phyloP scores from a whole-genome alignment of 53 echinoderm and acorn worm genomes.

The Stichopus horrens region DNA sequence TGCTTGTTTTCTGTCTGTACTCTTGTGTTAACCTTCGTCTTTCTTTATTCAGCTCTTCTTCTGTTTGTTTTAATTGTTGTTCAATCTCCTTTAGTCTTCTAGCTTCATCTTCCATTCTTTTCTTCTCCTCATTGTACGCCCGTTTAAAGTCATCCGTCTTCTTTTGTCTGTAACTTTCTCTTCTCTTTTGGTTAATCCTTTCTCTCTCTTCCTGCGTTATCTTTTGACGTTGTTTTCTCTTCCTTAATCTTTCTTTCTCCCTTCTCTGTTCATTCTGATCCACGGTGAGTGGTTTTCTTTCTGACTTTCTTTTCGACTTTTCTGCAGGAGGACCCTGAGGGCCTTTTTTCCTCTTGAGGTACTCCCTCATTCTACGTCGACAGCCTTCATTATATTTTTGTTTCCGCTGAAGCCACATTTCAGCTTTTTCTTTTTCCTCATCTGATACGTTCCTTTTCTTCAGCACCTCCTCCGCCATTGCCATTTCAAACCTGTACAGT shows the following conservation, averaged over 20 bases:
- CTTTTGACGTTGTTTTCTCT: not conserved
- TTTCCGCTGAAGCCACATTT: conserved; percentile 26
- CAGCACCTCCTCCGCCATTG: conserved; percentile 42
- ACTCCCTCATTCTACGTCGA: conserved; percentile 22
- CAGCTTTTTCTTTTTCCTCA: conserved; percentile 48
- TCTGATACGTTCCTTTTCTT: conserved; percentile 38
- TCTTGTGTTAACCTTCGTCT: conserved; percentile 18
- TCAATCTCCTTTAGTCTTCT: conserved; percentile 11
- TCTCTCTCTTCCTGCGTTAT: not conserved
- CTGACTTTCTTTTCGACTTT: not conserved
- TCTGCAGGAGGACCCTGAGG: not conserved
- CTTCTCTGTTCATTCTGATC: not conserved
- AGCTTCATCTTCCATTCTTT: conserved; percentile 26
- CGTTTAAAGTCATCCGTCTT: not conserved
- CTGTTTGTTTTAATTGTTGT: not conserved
- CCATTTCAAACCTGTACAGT: conserved; percentile 46
- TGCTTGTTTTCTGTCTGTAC: conserved; percentile 14
- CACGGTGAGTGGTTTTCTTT: not conserved
- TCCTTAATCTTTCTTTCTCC: not conserved
- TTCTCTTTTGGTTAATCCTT: not conserved
- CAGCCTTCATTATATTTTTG: conserved; percentile 26
- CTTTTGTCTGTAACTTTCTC: not conserved
- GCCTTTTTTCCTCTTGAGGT: not conserved
- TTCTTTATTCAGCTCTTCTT: conserved; percentile 35
- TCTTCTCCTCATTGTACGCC: conserved; percentile 2